These are phyloP conservation scores for Dermochelys coriacea DNA, from an alignment of 2,797 vertebrate genomes.

Conservation along the genomic window DNA sequence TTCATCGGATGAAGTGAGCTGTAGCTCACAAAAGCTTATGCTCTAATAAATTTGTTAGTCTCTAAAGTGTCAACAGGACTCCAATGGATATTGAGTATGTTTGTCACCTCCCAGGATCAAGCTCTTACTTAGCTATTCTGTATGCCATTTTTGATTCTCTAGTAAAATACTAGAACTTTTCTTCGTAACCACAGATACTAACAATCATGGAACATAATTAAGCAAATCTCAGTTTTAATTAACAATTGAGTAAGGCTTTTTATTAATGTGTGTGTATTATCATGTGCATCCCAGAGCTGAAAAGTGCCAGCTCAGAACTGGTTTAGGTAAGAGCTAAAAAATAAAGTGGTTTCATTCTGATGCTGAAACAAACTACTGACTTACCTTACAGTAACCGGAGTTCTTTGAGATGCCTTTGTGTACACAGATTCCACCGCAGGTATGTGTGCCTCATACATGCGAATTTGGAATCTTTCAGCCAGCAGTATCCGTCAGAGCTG, in stretches of 20 bases:
- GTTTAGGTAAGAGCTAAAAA: not conserved
- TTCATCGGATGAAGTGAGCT: no score
- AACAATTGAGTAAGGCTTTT: not conserved
- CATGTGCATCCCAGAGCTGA: not conserved
- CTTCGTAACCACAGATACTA: not conserved
- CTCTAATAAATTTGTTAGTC: no score
- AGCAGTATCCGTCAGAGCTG: slow-evolving; percentile 6
- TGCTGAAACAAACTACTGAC: not conserved
- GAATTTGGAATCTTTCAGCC: not conserved
- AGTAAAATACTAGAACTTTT: not conserved
- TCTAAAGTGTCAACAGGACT: not conserved
- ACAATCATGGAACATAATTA: not conserved
- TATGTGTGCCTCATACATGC: not conserved
- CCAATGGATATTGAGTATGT: not conserved
- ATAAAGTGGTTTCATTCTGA: not conserved
- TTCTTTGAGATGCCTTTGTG: not conserved
- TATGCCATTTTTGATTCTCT: not conserved
- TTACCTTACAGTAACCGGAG: not conserved
- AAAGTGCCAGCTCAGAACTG: not conserved
- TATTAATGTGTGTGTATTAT: not conserved
- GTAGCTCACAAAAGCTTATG: no score
- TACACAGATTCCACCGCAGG: not conserved
- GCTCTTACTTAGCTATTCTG: not conserved
- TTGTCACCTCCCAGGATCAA: not conserved
- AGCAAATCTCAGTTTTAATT: accelerated